phyloP scores from a whole-genome alignment of 2,797 vertebrate genomes.

The Sebastes hubbsi region DNA sequence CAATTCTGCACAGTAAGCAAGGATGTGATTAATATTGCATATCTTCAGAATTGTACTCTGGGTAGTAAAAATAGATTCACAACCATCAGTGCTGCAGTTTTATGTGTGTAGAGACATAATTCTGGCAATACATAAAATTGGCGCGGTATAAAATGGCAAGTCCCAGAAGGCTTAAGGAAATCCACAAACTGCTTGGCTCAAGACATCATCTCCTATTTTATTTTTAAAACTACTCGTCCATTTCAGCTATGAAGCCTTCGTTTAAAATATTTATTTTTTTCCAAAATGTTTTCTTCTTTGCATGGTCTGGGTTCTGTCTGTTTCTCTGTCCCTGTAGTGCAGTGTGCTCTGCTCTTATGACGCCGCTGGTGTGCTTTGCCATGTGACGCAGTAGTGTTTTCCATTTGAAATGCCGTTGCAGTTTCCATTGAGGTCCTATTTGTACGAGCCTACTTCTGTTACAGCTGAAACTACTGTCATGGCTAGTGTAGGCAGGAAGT shows the following conservation, averaged over 20 bases:
- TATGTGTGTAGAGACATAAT: neutral
- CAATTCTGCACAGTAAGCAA: neutral
- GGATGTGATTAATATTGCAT: conserved; percentile 14
- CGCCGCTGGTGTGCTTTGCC: conserved; percentile 35
- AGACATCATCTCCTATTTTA: neutral
- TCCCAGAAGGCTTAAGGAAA: neutral
- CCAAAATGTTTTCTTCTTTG: neutral
- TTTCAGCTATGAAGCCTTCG: neutral
- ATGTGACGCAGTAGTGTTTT: conserved; percentile 50
- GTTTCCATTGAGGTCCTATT: conserved; percentile 61
- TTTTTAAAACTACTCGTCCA: neutral
- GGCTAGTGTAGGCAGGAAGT: conserved; percentile 26
- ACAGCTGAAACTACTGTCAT: conserved; percentile 42
- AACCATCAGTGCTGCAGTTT: conserved; percentile 1
- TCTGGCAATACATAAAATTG: conserved; percentile 4
- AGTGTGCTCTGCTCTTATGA: conserved; percentile 21
- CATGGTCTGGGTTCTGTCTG: neutral
- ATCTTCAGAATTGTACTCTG: neutral
- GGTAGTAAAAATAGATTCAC: conserved; percentile 10
- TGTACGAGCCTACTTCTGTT: conserved; percentile 48
- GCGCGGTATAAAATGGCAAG: neutral
- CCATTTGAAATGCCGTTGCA: conserved; percentile 50
- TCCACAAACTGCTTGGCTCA: neutral
- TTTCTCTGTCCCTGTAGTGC: conserved; percentile 4
- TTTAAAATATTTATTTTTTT: neutral